Conservation (phyloP, 2,797 vertebrate genomes). For the Cirrhinus molitorella region DNA sequence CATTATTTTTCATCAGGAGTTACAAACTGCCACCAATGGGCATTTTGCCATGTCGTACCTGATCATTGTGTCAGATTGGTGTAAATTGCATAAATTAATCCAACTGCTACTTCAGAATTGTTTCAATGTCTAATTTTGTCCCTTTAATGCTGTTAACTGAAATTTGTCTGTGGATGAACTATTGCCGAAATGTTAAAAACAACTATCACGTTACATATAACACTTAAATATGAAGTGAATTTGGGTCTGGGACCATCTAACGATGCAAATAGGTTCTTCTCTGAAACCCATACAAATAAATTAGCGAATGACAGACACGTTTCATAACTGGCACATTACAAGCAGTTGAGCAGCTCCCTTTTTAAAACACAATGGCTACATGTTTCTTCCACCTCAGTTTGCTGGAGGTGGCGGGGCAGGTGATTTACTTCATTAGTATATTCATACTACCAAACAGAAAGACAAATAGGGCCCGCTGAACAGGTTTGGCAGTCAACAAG, state of each 20-base stretch:
- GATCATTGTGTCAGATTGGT: neutral
- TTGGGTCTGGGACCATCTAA: neutral
- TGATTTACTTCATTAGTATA: conserved; percentile 29
- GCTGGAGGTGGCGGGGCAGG: neutral
- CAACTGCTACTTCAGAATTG: neutral
- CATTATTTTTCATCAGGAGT: neutral
- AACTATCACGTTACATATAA: neutral
- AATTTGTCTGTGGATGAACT: neutral
- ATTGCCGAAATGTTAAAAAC: conserved; percentile 8
- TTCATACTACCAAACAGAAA: conserved; percentile 2
- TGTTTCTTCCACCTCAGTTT: neutral
- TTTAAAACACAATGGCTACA: conserved; percentile 1
- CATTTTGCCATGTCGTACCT: neutral
- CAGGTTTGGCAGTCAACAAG: neutral
- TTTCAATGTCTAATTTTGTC: neutral
- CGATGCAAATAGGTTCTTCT: neutral
- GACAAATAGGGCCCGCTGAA: neutral
- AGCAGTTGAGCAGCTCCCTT: conserved; percentile 33
- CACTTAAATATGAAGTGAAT: neutral
- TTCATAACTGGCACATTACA: conserved; percentile 26
- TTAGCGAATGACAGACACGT: conserved; percentile 2
- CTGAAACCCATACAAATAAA: conserved; percentile 21
- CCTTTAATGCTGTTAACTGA: conserved; percentile 48
- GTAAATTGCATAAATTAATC: neutral
- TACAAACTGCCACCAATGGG: neutral